Conservation (phyloP, 2,113 vertebrate genomes). For the Dolichotis patagonum region DNA sequence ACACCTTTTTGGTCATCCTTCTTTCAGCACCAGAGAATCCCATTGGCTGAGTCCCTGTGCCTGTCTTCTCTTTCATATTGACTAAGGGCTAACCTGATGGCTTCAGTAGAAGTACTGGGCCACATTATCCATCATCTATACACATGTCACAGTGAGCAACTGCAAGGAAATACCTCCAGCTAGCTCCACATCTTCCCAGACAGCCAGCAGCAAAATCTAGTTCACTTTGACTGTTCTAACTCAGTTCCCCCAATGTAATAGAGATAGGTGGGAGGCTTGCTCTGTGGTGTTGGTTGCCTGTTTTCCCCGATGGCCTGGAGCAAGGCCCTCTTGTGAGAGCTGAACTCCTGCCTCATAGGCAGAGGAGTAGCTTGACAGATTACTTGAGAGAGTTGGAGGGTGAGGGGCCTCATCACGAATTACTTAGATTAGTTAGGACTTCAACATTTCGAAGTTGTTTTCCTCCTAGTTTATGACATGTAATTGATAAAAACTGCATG, state of each 20-base stretch:
- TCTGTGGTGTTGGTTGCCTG: neutral
- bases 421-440: neutral
- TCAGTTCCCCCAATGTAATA: constrained; percentile 32
- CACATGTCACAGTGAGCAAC: neutral
- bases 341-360: neutral
- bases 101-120: neutral
- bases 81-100: constrained; percentile 9
- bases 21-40: neutral
- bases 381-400: neutral
- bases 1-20: neutral
- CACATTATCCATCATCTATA: neutral
- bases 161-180: constrained; percentile 28
- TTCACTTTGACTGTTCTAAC: neutral
- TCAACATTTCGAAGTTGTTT: neutral
- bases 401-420: neutral
- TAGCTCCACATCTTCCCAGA: constrained; percentile 1
- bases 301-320: neutral
- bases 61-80: constrained; percentile 16
- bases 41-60: neutral
- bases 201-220: neutral
- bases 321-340: neutral
- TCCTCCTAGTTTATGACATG: neutral
- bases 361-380: neutral
- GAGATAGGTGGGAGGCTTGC: neutral
- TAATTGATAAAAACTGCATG: neutral